Percentiles rank a stretch among this genome's conserved stretches.
These are phyloP conservation scores for Gobio gobio DNA, from an alignment of 2,113 vertebrate genomes.

Conservation along the genomic window DNA sequence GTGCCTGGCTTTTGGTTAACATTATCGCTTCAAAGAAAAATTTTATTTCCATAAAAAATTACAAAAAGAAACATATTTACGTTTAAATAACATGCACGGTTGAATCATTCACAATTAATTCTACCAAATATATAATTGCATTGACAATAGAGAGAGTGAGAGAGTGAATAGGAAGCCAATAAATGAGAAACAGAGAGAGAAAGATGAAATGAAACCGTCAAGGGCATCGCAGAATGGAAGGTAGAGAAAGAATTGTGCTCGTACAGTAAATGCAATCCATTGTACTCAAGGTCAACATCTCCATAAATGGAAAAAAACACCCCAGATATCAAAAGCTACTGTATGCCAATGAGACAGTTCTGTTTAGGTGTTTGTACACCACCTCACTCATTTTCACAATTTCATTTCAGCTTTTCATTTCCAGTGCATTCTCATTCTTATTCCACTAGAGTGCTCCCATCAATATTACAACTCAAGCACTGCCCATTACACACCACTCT, in stretches of 20 bases:
- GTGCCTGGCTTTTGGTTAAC: neutral
- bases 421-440: slow-evolving; percentile 43
- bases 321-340: neutral
- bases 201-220: neutral
- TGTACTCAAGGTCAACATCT: slow-evolving; percentile 30
- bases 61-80: neutral
- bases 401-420: slow-evolving; percentile 7
- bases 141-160: neutral
- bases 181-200: neutral
- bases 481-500: slow-evolving; percentile 31
- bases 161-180: neutral
- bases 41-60: no score
- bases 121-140: neutral
- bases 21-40: neutral
- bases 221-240: neutral
- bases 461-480: slow-evolving; percentile 51
- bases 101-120: neutral
- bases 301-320: slow-evolving; percentile 3
- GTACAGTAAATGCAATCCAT: neutral
- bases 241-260: neutral
- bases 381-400: neutral
- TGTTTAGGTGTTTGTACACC: neutral
- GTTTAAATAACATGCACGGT: neutral
- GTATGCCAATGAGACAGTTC: neutral
- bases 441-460: slow-evolving; percentile 44